A percentile compares a stretch with the other conserved stretches of the same genome.
These are phyloP conservation scores for Glaucopsyche alexis DNA, from an alignment of 2,888 invertebrate genomes.

Conservation along the genomic window DNA sequence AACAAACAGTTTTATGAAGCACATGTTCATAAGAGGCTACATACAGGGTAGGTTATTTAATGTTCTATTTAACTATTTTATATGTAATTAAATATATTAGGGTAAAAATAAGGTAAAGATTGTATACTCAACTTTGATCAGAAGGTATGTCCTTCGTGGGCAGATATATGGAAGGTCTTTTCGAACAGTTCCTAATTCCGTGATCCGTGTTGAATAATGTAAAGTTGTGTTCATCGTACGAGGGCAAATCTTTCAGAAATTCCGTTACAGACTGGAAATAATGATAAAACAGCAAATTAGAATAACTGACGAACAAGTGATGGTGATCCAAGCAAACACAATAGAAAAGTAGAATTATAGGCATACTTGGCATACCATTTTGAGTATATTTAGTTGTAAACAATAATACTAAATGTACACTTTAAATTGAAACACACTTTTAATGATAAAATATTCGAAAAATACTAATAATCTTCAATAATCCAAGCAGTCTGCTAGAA, in stretches of 20 bases:
- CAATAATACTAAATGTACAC: not conserved
- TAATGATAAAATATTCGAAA: conserved; percentile 54
- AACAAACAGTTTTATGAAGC: not conserved
- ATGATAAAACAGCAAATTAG: not conserved
- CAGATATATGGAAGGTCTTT: conserved; percentile 94
- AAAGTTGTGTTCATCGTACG: conserved; percentile 94
- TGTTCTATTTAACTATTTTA: not conserved
- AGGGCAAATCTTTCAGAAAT: conserved; percentile 94
- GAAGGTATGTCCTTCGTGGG: conserved; percentile 96
- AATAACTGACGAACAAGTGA: not conserved
- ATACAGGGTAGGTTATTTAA: not conserved
- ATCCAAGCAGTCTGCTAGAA: conserved; percentile 44
- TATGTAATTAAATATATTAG: not conserved
- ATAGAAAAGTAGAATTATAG: not conserved
- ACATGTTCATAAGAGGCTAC: not conserved
- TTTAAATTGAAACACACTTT: conserved; percentile 23
- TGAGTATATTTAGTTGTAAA: conserved; percentile 9
- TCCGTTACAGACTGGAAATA: conserved; percentile 89
- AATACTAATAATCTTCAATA: conserved; percentile 47
- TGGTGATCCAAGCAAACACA: conserved; percentile 1
- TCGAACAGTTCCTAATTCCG: conserved; percentile 88
- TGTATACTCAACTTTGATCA: conserved; percentile 89
- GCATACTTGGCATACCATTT: conserved; percentile 6
- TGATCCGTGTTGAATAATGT: conserved; percentile 93
- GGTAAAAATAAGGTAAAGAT: conserved; percentile 28